Conservation (phyloP, 2,888 invertebrate genomes). For the Drosophila pseudotakahashii region DNA sequence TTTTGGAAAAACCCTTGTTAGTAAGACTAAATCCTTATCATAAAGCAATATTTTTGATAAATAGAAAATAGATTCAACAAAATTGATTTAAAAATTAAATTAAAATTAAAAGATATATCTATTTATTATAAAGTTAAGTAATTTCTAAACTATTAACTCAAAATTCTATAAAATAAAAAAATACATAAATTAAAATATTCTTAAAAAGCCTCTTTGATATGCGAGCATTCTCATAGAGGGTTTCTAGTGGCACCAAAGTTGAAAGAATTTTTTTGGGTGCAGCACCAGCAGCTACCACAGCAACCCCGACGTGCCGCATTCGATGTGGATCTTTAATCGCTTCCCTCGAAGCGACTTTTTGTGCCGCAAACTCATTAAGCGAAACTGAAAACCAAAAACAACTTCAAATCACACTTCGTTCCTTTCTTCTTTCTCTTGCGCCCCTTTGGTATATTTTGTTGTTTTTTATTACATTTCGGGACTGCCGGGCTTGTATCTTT, state of each 20-base stretch:
- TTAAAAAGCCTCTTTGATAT: background rate
- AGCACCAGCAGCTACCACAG: constrained; percentile 23
- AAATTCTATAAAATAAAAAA: background rate
- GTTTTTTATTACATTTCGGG: constrained; percentile 53
- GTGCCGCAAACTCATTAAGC: constrained; percentile 41
- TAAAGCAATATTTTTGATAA: too few relatives aligned
- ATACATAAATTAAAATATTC: too few relatives aligned
- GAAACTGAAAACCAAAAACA: constrained; percentile 49
- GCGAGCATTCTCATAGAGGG: background rate
- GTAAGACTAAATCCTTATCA: too few relatives aligned
- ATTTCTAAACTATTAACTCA: background rate
- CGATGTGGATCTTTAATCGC: constrained; percentile 62
- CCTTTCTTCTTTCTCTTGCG: constrained; percentile 40
- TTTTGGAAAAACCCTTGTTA: background rate
- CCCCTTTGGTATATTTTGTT: constrained; percentile 28
- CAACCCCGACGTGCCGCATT: constrained; percentile 35
- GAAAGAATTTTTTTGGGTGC: constrained; percentile 6
- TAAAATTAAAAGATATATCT: too few relatives aligned
- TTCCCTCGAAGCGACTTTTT: constrained; percentile 40
- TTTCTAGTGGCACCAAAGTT: background rate
- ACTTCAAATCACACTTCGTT: constrained; percentile 69
- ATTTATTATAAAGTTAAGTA: background rate
- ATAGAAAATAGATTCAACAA: too few relatives aligned
- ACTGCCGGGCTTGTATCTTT: constrained; percentile 62
- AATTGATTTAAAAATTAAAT: too few relatives aligned